These are phyloP conservation scores for Selene dorsalis DNA, from an alignment of 2,797 vertebrate species.

Conservation along the genomic window DNA sequence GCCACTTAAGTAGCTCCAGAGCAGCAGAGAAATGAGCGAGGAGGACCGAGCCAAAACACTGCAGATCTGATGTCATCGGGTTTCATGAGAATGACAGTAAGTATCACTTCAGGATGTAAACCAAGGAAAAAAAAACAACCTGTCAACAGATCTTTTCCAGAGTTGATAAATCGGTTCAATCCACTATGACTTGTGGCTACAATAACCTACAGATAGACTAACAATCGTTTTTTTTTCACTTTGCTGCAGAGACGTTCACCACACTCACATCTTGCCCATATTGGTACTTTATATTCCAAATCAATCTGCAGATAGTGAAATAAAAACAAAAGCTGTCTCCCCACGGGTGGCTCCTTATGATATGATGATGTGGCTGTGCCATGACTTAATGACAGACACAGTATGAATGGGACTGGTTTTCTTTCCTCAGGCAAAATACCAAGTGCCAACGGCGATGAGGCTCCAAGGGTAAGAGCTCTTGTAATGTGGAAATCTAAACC, in stretches of 20 bases:
- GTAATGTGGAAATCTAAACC: slow-evolving; percentile 70
- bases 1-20: slow-evolving; percentile 66
- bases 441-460: slow-evolving; percentile 75
- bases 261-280: slow-evolving; percentile 32
- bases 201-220: slow-evolving; percentile 6
- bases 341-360: slow-evolving; percentile 65
- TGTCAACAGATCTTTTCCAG: background rate
- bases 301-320: slow-evolving; percentile 64
- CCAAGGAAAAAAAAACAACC: background rate
- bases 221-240: slow-evolving; percentile 4
- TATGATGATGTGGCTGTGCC: slow-evolving; percentile 71
- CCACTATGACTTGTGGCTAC: background rate
- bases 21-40: slow-evolving; percentile 75
- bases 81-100: background rate
- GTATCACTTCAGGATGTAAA: background rate
- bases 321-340: slow-evolving; percentile 52
- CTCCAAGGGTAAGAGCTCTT: slow-evolving; percentile 64
- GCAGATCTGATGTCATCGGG: slow-evolving; percentile 30
- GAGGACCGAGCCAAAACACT: slow-evolving; percentile 63
- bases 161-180: background rate
- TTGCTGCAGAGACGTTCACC: slow-evolving; percentile 38
- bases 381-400: slow-evolving; percentile 72
- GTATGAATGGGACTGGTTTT: slow-evolving; percentile 66
- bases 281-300: slow-evolving; percentile 70
- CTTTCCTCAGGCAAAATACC: slow-evolving; percentile 77